Evolutionary conservation across 2,888 invertebrate genomes (phyloP), one percentile per base, ranked within the genome.

Genomic region (Chloroclystis v-ata): DNA sequence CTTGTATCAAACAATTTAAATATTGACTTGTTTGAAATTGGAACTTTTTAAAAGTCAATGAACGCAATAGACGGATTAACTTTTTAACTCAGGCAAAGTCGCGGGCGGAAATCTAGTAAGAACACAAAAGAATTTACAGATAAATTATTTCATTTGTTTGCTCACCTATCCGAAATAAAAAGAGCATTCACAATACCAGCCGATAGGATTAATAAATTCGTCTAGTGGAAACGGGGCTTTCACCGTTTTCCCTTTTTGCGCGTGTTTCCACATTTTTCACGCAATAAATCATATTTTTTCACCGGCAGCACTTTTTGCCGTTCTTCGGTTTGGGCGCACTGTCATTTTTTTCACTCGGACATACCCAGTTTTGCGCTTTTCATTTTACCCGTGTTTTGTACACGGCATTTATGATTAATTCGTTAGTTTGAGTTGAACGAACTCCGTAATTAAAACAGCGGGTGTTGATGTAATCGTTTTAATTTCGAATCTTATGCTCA

Each of bases 251-350:
- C 77, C 78, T 82, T 83, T 82, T 75, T 82, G 78, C 79, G 83
- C 81, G 83, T 85, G 82, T 84, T 86, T 86, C 80, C 84, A 85
- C 87, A 88, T 88, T 87, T 89, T 89, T 88, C 87, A 83, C 77
- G 81, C 75, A 57, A 82, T 88, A 87, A 87, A 89, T 89, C 88
- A 89, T 85, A 83, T 87, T 89, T 88, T 88, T 88, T 86, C 85
- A 84, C 82, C 80, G 82, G 80, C 77, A 77, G 78, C 78, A 79
- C 78, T 86, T 87, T 87, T 86, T 85, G 78, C 78, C 78, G 81
- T 83, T 82, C 85, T 82, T 85, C 75, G 82, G 82, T 82, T 78
- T 76, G 78, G 74, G 82, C 79, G 82, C 79, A 73, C 78, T 81
- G 81, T 82, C 79, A 82, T 84, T 86, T 84, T 85, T 83, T 86